These are phyloP conservation scores for Drosophila prostipennis DNA, from an alignment of 2,888 invertebrate species.

Conservation along the genomic window DNA sequence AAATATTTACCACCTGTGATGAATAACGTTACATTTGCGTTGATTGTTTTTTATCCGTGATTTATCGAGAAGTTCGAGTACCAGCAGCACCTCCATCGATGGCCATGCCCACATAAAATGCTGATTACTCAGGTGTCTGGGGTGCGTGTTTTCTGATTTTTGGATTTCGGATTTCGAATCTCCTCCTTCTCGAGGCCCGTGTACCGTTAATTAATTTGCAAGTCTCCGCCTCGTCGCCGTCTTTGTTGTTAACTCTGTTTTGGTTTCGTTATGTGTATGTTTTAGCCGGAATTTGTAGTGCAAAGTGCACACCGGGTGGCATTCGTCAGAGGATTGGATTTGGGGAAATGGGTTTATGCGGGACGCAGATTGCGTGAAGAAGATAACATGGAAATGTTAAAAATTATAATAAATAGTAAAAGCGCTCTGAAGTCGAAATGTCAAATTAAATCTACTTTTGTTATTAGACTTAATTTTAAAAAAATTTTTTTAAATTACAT, in stretches of 20 bases:
- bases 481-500: too few relatives aligned
- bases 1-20: conserved; percentile 80
- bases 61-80: conserved; percentile 58
- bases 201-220: conserved; percentile 80
- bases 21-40: conserved; percentile 78
- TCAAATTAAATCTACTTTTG: too few relatives aligned
- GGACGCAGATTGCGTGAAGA: conserved; percentile 18
- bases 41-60: conserved; percentile 73
- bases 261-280: conserved; percentile 9
- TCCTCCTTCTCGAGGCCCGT: conserved; percentile 40
- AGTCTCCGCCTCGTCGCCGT: conserved; percentile 30
- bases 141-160: conserved; percentile 33
- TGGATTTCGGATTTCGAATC: not conserved
- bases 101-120: conserved; percentile 74
- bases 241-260: conserved; percentile 26
- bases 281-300: conserved; percentile 54
- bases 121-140: conserved; percentile 75
- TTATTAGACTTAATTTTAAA: too few relatives aligned
- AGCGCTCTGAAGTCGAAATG: too few relatives aligned
- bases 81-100: conserved; percentile 31
- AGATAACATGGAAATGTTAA: not conserved
- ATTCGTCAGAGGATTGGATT: conserved; percentile 27
- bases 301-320: conserved; percentile 44
- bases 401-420: too few relatives aligned
- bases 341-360: conserved; percentile 23